Evolutionary conservation across 2,113 vertebrate species (phyloP), one percentile per base, ranked within the genome.

Genomic region (Isurus oxyrinchus): DNA sequence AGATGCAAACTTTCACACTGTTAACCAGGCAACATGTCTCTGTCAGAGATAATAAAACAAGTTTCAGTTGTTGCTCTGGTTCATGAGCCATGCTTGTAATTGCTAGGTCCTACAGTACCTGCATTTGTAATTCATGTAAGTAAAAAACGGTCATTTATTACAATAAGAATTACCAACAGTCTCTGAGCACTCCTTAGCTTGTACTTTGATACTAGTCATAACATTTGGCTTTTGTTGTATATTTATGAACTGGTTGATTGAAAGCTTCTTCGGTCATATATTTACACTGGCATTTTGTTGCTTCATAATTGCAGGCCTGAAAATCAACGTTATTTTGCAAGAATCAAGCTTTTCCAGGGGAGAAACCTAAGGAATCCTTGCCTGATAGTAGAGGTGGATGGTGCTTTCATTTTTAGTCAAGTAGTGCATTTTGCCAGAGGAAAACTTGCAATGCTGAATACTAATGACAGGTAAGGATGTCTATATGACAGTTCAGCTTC

Each of bases 61-160:
- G 66, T 2, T 55, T 72, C 66, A 35, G 13, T 49, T 66, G n/a
- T 44, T 49, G n/a, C n/a, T 49, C 69, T 31, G 25, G 31, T 76
- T 55, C 27, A 95, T 95, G 66, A 95, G 27, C 53, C 23, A 72
- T 95, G 94, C 66, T 95, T 95, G 13, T 76, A 95, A 49, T 95
- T 49, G 69, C 49, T 0, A 55, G 31, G 14, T 61, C n/a, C 31
- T 76, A 76, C 1, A 76, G 35, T 40, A 94, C 59, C 19, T 23
- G 59, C 27, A 95, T 76, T 95, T 35, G 94, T 44, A 72, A 76
- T 55, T 35, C 27, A 76, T 55, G 66, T 31, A 95, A 55, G 76
- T 72, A 95, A 72, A 72, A 55, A 27, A 27, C 0, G 66, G 44
- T 67, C 19, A 44, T 49, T 95, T 95, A 67, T 69, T 69, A 1